Conservation (phyloP, 2,888 invertebrate genomes). For the Bombyx huttoni region DNA sequence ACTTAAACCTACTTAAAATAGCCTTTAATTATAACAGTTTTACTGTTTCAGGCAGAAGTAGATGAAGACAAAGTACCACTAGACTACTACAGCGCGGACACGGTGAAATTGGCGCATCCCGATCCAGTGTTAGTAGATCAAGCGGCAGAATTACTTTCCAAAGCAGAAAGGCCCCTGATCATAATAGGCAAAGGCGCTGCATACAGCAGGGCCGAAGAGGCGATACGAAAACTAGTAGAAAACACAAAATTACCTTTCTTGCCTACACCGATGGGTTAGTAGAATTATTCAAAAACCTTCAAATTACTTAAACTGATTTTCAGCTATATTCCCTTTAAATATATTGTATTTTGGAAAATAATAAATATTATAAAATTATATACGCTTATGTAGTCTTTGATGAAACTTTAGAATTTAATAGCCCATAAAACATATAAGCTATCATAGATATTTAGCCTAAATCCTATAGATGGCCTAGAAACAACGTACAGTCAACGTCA, state of each 20-base stretch:
- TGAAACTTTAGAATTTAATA: too few species aligned
- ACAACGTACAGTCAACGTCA: too few species aligned
- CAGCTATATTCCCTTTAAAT: too few species aligned
- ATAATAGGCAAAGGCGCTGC: conserved; percentile 94
- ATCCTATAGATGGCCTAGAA: too few species aligned
- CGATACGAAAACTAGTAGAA: conserved; percentile 78
- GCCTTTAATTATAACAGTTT: background rate
- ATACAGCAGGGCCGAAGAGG: conserved; percentile 83
- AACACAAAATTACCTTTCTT: conserved; percentile 87
- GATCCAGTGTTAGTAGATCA: conserved; percentile 76
- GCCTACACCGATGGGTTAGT: conserved; percentile 92
- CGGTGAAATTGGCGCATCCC: conserved; percentile 79
- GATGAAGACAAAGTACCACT: conserved; percentile 54
- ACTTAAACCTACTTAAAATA: background rate
- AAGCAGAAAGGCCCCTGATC: conserved; percentile 87
- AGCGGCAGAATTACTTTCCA: conserved; percentile 78
- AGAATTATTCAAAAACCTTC: background rate
- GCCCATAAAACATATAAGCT: too few species aligned
- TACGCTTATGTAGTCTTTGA: too few species aligned
- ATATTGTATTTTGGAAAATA: too few species aligned
- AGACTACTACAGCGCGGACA: conserved; percentile 64
- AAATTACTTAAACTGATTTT: too few species aligned
- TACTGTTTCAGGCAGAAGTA: conserved; percentile 35
- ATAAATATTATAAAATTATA: too few species aligned
- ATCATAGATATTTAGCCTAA: too few species aligned